Evolutionary conservation across 2,888 invertebrate genomes (phyloP).

Genomic region (Polydrusus cervinus): DNA sequence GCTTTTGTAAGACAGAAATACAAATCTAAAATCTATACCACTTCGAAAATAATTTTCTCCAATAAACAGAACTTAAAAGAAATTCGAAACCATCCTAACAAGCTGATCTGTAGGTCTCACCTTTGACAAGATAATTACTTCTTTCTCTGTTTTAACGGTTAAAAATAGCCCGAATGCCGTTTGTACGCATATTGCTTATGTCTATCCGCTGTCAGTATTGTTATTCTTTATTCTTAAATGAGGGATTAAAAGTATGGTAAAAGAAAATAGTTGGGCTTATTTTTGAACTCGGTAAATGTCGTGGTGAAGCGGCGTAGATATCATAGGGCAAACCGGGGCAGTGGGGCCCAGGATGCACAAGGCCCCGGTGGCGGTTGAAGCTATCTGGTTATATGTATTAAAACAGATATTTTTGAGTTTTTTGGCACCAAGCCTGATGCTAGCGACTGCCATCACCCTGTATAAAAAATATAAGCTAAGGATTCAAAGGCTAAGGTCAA

Average conservation of each 20-base stretch:
- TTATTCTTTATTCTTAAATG: conserved; percentile 37
- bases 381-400: too few relatives aligned
- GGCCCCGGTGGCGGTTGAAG: too few relatives aligned
- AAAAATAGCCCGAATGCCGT: conserved; percentile 39
- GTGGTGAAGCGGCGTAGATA: too few relatives aligned
- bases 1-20: too few relatives aligned
- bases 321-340: too few relatives aligned
- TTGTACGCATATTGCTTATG: conserved; percentile 39
- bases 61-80: conserved; percentile 9
- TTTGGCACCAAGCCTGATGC: too few relatives aligned
- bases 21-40: too few relatives aligned
- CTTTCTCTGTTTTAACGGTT: conserved; percentile 33
- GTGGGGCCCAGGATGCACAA: too few relatives aligned
- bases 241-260: conserved; percentile 25
- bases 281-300: conserved; percentile 21
- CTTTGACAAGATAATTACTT: conserved; percentile 44
- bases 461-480: too few relatives aligned
- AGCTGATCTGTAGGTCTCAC: conserved; percentile 32
- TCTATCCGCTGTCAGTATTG: conserved; percentile 35
- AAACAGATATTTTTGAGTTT: too few relatives aligned
- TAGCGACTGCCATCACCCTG: too few relatives aligned
- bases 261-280: conserved; percentile 27
- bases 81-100: conserved; percentile 23
- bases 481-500: too few relatives aligned
- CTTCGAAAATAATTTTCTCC: background rate